phyloP scores from a whole-genome alignment of 2,888 invertebrate species.

The Syritta pipiens region DNA sequence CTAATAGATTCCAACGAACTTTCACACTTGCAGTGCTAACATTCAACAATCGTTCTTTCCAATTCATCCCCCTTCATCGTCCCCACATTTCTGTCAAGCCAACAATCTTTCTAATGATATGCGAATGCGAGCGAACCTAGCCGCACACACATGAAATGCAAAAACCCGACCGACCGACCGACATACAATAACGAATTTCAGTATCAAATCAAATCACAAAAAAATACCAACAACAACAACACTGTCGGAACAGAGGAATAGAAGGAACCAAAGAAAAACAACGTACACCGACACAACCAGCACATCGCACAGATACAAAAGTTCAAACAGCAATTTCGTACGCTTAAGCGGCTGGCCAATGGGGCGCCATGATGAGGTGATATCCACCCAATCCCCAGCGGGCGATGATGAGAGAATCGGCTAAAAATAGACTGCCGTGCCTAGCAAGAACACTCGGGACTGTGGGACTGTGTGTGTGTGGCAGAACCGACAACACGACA shows the following conservation, averaged over 20 bases:
- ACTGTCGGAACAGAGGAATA: conserved; percentile 32
- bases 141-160: not conserved
- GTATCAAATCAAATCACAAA: conserved; percentile 64
- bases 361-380: conserved; percentile 38
- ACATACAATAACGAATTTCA: conserved; percentile 63
- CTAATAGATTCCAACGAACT: conserved; percentile 25
- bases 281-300: conserved; percentile 7
- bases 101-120: conserved; percentile 33
- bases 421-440: conserved; percentile 62
- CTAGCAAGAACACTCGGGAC: conserved; percentile 12
- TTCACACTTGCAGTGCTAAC: conserved; percentile 49
- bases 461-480: conserved; percentile 30
- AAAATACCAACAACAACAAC: conserved; percentile 58
- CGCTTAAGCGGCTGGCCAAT: conserved; percentile 58
- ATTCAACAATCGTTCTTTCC: conserved; percentile 42
- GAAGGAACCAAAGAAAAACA: conserved; percentile 46
- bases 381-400: conserved; percentile 52
- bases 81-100: not conserved
- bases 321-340: conserved; percentile 52
- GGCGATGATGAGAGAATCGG: conserved; percentile 60
- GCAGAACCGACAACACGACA: conserved; percentile 7
- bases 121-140: conserved; percentile 36
- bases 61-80: not conserved
- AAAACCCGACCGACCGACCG: too few species aligned
- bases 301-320: too few species aligned